Base-by-base conservation (phyloP, 2,797 vertebrate genomes). In the Periophthalmus magnuspinnatus region DNA sequence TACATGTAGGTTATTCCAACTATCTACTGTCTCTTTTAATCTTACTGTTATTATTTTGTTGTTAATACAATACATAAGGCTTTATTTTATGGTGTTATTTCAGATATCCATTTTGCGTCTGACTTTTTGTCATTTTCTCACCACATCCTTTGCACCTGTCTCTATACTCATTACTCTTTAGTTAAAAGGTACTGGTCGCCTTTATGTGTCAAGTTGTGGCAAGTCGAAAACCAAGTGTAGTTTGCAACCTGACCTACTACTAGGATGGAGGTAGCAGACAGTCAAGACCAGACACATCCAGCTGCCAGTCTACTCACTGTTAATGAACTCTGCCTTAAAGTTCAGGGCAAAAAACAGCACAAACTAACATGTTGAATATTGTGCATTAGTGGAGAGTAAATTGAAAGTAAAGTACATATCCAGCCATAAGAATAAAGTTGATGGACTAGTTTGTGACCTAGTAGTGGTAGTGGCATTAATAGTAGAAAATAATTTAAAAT, bases 251-350 rank as follows among this genome's bases (percentile, higher is more conserved):
- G 75, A 74, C 63, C 85, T 76, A 67, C 84, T 75, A 67, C 80
- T 60, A 75, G 69, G 78, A 81, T 72, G 81, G 71, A 85, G 68
- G 77, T 83, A 81, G 56, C 70, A 80, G 81, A 11, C 47, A 76
- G 75, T 56, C 17, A 1, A 72, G 65, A 77, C 69, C 60, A 73
- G 70, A 81, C 67, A 69, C 54, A 67, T 38, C 60, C 67, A 70
- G 68, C 72, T 74, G 70, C 83, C 76, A 71, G 70, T 76, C 69
- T 67, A 28, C 69, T 63, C 74, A 67, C 62, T 47, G 33, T 60
- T 58, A 58, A 75, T 74, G 50, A 65, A 66, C 32, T 32, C 57
- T 68, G 10, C 32, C 19, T 72, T 63, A 66, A n/a, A 5, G 0
- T 69, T 21, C 50, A n/a, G 19, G n/a, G 50, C 19, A 45, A 16